phyloP scores from a whole-genome alignment of 2,888 invertebrate species.

The Tuberolachnus salignus region DNA sequence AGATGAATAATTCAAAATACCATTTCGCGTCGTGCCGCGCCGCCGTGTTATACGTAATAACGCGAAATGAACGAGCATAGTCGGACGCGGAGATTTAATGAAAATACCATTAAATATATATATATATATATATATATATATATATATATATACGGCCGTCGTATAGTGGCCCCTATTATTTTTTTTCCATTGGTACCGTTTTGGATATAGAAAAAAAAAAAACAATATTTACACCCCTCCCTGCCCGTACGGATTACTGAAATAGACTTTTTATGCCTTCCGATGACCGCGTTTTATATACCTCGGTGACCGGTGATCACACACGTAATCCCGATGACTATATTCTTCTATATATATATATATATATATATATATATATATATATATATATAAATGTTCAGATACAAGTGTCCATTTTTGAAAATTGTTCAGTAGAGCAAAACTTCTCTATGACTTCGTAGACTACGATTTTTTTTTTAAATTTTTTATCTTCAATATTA shows the following conservation, averaged over 20 bases:
- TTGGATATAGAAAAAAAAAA: neutral
- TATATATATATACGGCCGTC: neutral
- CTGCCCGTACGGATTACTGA: neutral
- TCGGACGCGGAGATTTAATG: constrained; percentile 22
- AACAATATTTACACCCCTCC: neutral
- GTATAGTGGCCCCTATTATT: neutral
- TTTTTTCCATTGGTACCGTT: constrained; percentile 4
- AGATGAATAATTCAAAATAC: constrained; percentile 52
- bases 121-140: too few relatives aligned
- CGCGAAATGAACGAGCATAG: constrained; percentile 37
- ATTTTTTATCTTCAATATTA: too few relatives aligned
- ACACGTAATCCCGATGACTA: too few relatives aligned
- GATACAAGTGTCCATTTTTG: too few relatives aligned
- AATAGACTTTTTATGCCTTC: neutral
- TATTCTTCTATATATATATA: too few relatives aligned
- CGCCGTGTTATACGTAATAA: constrained; percentile 17
- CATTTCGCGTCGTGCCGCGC: neutral
- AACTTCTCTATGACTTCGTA: too few relatives aligned
- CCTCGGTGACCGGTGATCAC: neutral
- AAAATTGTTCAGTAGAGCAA: too few relatives aligned
- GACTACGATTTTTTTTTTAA: too few relatives aligned
- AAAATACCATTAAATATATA: constrained; percentile 19
- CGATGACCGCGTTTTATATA: neutral
- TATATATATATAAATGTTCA: too few relatives aligned
- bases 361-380: too few relatives aligned